Conservation (phyloP, 1,140 invertebrate genomes). For the Mya arenaria region DNA sequence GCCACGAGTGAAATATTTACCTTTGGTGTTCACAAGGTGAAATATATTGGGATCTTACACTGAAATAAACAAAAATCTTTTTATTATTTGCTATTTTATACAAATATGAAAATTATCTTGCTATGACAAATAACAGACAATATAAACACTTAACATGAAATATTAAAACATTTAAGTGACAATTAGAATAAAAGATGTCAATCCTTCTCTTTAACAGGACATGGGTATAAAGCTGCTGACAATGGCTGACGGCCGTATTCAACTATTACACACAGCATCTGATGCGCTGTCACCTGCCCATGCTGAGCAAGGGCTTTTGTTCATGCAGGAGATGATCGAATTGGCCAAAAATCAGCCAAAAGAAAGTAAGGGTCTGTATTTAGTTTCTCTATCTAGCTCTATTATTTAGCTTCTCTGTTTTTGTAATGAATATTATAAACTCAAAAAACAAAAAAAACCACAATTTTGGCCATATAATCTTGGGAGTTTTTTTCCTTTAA, state of each 20-base stretch:
- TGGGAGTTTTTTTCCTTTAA: too few species aligned
- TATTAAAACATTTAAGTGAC: too few species aligned
- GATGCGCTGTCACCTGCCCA: slow-evolving; percentile 90
- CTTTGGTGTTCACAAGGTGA: too few species aligned
- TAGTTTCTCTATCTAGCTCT: not conserved
- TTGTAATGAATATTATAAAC: not conserved
- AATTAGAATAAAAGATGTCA: too few species aligned
- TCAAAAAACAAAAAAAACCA: not conserved
- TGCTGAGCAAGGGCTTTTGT: slow-evolving; percentile 95
- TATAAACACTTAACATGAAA: too few species aligned
- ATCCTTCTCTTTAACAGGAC: slow-evolving; percentile 80
- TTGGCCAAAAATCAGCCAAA: slow-evolving; percentile 87
- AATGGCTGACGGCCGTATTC: slow-evolving; percentile 93
- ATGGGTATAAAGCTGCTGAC: slow-evolving; percentile 97
- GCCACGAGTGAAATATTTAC: too few species aligned
- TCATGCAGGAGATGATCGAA: slow-evolving; percentile 99
- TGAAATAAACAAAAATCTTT: too few species aligned
- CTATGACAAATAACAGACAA: too few species aligned
- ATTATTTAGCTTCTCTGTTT: not conserved
- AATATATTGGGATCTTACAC: too few species aligned
- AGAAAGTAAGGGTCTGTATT: slow-evolving; percentile 61
- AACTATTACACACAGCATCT: slow-evolving; percentile 89
- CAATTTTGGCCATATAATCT: too few species aligned
- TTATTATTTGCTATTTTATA: too few species aligned
- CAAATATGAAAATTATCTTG: too few species aligned